These are phyloP conservation scores for Rhabdomys dilectus DNA, from an alignment of 2,113 vertebrate species.

Conservation along the genomic window DNA sequence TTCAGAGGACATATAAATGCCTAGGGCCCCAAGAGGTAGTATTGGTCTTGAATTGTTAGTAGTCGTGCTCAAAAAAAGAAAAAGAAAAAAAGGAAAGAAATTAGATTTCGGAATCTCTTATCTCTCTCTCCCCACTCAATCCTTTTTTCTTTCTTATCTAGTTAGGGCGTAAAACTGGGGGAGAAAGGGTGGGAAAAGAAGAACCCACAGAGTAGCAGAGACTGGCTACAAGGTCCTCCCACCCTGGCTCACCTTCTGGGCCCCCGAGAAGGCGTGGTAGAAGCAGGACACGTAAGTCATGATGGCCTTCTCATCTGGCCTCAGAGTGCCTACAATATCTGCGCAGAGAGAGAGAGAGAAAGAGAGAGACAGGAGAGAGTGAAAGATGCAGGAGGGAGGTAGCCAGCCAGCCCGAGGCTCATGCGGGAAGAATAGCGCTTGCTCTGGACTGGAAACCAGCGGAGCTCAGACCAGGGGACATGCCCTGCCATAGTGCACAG, in stretches of 20 bases:
- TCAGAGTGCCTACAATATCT: constrained; percentile 98
- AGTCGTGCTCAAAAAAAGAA: too few species aligned
- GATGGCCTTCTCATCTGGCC: constrained; percentile 99
- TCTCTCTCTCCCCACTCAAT: too few species aligned
- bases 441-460: constrained; percentile 79
- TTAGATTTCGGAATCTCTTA: too few species aligned
- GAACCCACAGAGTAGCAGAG: too few species aligned
- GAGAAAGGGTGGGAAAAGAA: too few species aligned
- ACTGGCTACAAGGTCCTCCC: constrained; percentile 29
- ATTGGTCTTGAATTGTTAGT: too few species aligned
- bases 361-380: constrained; percentile 79
- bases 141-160: too few species aligned
- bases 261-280: constrained; percentile 99
- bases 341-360: constrained; percentile 84
- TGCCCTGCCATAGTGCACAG: fast-evolving
- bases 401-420: constrained; percentile 51
- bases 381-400: constrained; percentile 67
- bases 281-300: constrained; percentile 99
- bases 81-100: too few species aligned
- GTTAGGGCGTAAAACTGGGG: too few species aligned
- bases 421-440: constrained; percentile 78
- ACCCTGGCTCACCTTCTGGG: constrained; percentile 94
- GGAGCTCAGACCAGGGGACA: neutral
- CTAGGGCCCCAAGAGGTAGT: too few species aligned
- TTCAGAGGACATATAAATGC: too few species aligned